Percentiles rank a stretch among this genome's conserved stretches.
Conservation (phyloP, 64 coral and sea anemone species). For the Actinia equina region DNA sequence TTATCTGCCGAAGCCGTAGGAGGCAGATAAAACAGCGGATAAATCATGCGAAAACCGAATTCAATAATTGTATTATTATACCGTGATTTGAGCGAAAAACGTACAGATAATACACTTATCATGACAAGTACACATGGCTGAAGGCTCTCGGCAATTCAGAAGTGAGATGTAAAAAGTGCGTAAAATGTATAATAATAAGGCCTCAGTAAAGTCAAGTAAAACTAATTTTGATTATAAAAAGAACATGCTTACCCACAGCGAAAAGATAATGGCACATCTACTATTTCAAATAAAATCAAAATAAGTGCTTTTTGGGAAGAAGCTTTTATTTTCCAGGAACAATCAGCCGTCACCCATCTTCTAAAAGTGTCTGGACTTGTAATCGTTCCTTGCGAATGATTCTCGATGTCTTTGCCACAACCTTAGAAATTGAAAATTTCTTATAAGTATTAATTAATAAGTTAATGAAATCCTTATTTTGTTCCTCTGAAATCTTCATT, state of each 20-base stretch:
- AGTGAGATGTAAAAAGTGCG: too few species aligned
- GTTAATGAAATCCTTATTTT: neutral
- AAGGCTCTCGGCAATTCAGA: too few species aligned
- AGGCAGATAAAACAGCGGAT: too few species aligned
- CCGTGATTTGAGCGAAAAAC: too few species aligned
- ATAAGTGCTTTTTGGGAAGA: neutral
- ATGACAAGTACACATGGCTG: too few species aligned
- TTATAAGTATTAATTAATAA: neutral
- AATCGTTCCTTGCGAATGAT: neutral
- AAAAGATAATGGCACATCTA: neutral
- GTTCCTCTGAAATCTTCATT: neutral
- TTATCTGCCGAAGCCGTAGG: too few species aligned
- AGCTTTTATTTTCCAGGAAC: neutral
- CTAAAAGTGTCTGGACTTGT: neutral
- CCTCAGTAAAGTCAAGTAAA: too few species aligned
- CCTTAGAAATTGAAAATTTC: neutral
- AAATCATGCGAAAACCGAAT: too few species aligned
- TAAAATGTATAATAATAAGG: too few species aligned
- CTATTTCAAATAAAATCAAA: neutral
- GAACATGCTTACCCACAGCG: neutral
- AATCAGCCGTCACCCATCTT: neutral
- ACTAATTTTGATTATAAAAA: too few species aligned
- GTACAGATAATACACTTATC: too few species aligned
- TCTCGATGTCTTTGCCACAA: neutral
- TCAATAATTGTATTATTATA: too few species aligned